Percentiles rank a stretch among this genome's conserved stretches.
phyloP scores from a whole-genome alignment of 1,140 invertebrate genomes.

The Lasioglossum baleicum region DNA sequence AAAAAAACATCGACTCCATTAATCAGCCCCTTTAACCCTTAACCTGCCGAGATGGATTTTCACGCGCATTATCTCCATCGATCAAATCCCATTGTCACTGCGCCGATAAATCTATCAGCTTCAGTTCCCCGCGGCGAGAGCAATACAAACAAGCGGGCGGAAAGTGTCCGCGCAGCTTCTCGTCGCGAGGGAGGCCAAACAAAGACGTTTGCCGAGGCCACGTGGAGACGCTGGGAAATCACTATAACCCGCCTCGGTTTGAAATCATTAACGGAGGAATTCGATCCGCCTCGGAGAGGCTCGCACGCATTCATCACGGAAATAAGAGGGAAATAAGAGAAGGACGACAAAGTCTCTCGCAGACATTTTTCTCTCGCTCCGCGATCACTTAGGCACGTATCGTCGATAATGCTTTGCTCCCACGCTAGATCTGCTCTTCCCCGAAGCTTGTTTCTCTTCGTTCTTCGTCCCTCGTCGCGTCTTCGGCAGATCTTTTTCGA shows the following conservation, averaged over 20 bases:
- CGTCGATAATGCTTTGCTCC: constrained; percentile 44
- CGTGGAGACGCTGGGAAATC: background rate
- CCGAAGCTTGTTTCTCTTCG: no score
- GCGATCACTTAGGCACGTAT: constrained; percentile 61
- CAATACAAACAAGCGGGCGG: no score
- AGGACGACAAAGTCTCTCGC: background rate
- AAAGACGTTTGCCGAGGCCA: background rate
- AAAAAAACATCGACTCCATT: no score
- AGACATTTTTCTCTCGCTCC: constrained; percentile 26
- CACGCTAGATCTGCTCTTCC: constrained; percentile 13
- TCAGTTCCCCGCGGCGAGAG: no score
- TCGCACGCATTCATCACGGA: background rate
- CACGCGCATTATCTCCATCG: no score
- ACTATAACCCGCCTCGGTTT: background rate
- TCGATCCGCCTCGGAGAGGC: constrained; percentile 8
- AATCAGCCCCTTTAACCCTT: no score
- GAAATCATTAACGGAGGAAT: constrained; percentile 53
- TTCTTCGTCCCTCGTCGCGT: no score
- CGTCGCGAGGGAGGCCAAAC: background rate
- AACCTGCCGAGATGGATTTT: no score
- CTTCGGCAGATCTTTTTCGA: no score
- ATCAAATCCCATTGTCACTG: no score
- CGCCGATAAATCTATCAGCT: no score
- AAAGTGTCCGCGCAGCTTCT: constrained; percentile 1
- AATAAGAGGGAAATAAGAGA: background rate